A percentile compares a stretch with the other conserved stretches of the same genome.
Evolutionary conservation across 2,797 vertebrate genomes (phyloP).

Genomic region (Glyptemys insculpta): DNA sequence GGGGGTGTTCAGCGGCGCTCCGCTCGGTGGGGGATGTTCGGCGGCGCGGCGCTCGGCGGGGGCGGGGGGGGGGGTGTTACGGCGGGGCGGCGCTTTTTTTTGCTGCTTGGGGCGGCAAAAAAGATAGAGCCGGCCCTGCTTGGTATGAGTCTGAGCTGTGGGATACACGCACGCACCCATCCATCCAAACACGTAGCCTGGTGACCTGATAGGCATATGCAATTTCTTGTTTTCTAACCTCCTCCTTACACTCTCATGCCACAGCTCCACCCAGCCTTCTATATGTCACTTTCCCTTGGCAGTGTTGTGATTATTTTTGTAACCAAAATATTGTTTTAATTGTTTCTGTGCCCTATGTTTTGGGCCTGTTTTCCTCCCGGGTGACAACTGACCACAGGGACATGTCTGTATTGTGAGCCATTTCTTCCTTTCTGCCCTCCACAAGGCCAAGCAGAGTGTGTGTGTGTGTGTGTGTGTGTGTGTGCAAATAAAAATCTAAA

Average conservation of each 20-base stretch:
- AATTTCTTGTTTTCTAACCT: neutral
- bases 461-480: no score
- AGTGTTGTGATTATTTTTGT: neutral
- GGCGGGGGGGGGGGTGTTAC: no score
- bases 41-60: no score
- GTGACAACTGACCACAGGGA: neutral
- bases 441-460: neutral
- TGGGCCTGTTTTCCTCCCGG: neutral
- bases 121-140: no score
- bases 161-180: accelerated
- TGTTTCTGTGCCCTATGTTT: neutral
- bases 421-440: neutral
- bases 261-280: neutral
- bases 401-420: neutral
- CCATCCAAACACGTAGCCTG: neutral
- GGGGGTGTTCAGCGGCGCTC: no score
- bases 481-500: no score
- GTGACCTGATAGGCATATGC: neutral
- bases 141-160: neutral
- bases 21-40: no score
- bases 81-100: no score
- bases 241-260: neutral
- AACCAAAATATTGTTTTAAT: neutral
- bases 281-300: neutral
- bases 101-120: no score